phyloP scores from a whole-genome alignment of 2,113 vertebrate species.

The Laterallus jamaicensis region DNA sequence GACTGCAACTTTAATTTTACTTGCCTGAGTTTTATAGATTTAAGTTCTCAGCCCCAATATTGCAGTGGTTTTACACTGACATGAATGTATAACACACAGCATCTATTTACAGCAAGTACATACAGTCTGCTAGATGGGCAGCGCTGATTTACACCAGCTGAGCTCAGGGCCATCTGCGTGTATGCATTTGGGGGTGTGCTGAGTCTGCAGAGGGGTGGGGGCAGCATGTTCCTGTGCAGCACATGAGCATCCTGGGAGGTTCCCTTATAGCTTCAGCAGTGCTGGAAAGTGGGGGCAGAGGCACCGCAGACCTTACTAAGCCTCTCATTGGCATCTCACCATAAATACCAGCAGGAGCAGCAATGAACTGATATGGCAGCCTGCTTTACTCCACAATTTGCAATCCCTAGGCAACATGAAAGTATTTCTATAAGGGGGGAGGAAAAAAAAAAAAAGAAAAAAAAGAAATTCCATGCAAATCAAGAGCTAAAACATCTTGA shows the following conservation, averaged over 20 bases:
- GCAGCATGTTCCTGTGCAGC: background rate
- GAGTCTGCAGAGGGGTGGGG: background rate
- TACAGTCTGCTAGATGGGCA: background rate
- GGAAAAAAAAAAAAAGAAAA: background rate
- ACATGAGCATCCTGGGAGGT: background rate
- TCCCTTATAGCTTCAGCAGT: background rate
- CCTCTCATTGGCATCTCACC: background rate
- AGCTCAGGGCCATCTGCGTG: background rate
- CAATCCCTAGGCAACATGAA: background rate
- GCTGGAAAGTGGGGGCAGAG: background rate
- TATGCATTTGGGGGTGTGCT: background rate
- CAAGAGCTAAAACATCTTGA: rapidly evolving
- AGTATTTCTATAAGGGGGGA: background rate
- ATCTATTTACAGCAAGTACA: background rate
- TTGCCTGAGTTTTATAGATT: background rate
- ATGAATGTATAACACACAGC: background rate
- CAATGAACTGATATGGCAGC: background rate
- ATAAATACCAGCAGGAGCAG: background rate
- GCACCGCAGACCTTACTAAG: background rate
- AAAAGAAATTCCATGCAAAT: background rate
- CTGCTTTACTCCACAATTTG: background rate
- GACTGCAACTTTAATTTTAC: background rate
- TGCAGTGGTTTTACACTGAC: background rate
- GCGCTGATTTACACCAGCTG: background rate
- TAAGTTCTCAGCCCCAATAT: background rate